Base-by-base conservation (phyloP, 37 sponge, comb jelly and placozoan species). In the Agelas oroides region DNA sequence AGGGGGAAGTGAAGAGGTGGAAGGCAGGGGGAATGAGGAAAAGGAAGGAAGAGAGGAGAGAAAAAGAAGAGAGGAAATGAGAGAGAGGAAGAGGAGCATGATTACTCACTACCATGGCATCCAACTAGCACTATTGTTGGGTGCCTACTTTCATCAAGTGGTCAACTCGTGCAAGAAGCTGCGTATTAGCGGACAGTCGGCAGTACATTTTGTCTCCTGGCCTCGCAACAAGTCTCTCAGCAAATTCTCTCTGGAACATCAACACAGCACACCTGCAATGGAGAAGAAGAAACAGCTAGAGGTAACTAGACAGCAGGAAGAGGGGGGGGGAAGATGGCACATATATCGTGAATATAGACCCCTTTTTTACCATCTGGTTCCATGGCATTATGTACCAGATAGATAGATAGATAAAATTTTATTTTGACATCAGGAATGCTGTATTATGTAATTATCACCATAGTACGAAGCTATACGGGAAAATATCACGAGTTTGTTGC, bases 181-280 rank as follows among this genome's bases (percentile, higher is more conserved):
- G 99, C 1, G 93, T 95, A 79, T 98, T 98, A 71, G 71, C 94
- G 11, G 97, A 96, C 32, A 98, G 90, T 20, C 99, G 80, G 71
- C 99, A 98, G 85, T 98, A 98, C 24, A 96, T 78, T 85, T 96
- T 98, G 68, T 96, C 97, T 12, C 94, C 93, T 27, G 99, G 97
- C 61, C 94, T 92, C 46, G 99, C 99, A 19, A 94, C 93, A 31
- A 98, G 74, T 2, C 99, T 75, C 83, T 93, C 94, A 0, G 99
- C 99, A 93, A 98, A 98, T 80, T 98, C 99, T 32, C 93, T 64
- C 76, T 98, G 99, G 56, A 98, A 98, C 99, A 98, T 98, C 67
- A 98, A 75, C 18, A 96, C 78, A 36, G 99, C 99, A 88, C 83
- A 83, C 65, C 83, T 83, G 71, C 14, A 13, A n/a, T n/a, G 39